Evolutionary conservation across 2,888 invertebrate genomes (phyloP).

Genomic region (Agonum fuliginosum): DNA sequence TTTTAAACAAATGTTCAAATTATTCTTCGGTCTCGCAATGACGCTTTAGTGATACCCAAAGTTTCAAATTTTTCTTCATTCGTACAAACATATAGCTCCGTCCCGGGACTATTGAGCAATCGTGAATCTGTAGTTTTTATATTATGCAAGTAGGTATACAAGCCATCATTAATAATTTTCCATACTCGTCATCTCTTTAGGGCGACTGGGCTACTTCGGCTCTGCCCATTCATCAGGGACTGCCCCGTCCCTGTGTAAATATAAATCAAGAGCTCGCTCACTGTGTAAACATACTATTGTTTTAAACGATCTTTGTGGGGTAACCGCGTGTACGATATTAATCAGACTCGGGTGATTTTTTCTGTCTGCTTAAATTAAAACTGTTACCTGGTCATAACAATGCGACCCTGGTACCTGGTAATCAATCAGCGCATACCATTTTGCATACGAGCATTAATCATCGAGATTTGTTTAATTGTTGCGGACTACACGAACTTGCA

Average conservation of each 20-base stretch:
- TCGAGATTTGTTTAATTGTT: constrained; percentile 55
- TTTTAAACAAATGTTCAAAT: no score
- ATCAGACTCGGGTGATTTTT: constrained; percentile 50
- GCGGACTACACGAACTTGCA: no score
- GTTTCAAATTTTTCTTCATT: no score
- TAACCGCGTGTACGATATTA: constrained; percentile 54
- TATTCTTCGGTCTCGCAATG: no score
- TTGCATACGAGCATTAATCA: constrained; percentile 57
- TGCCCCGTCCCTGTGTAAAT: constrained; percentile 47
- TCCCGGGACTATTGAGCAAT: no score
- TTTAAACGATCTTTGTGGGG: constrained; percentile 55
- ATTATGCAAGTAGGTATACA: no score
- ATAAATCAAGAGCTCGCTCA: constrained; percentile 54
- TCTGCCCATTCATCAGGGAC: constrained; percentile 57
- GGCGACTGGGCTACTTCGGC: no score
- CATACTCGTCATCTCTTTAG: no score
- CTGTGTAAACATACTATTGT: constrained; percentile 58
- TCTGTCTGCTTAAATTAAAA: constrained; percentile 57
- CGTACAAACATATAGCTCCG: no score
- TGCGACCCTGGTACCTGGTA: constrained; percentile 6
- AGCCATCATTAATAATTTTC: no score
- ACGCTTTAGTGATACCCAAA: no score
- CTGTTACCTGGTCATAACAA: constrained; percentile 55
- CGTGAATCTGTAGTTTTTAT: no score
- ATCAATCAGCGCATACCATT: constrained; percentile 48